Evolutionary conservation across 2,113 vertebrate genomes (phyloP).

Genomic region (Hoplias malabaricus): DNA sequence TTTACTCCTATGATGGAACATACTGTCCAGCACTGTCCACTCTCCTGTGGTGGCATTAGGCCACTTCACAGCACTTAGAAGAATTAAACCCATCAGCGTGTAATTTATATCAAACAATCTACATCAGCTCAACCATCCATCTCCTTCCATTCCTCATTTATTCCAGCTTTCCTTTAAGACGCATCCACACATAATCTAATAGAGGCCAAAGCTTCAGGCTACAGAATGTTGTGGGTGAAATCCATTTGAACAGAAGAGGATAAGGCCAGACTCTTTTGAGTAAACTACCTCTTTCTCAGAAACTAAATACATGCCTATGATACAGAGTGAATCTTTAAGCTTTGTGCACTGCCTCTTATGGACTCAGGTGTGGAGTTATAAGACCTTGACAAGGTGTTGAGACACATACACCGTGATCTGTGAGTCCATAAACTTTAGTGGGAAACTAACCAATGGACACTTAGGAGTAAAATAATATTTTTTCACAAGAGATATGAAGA

Average conservation of each 20-base stretch:
- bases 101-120: slow-evolving; percentile 69
- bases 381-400: too few relatives aligned
- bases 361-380: too few relatives aligned
- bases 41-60: not conserved
- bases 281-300: slow-evolving; percentile 60
- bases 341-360: too few relatives aligned
- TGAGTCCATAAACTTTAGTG: too few relatives aligned
- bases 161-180: slow-evolving; percentile 43
- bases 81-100: slow-evolving; percentile 69
- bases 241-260: slow-evolving; percentile 49
- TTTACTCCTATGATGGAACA: not conserved
- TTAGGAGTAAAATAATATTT: too few relatives aligned
- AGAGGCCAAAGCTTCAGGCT: slow-evolving; percentile 60
- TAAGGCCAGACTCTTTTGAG: slow-evolving; percentile 63
- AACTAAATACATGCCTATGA: too few relatives aligned
- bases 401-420: too few relatives aligned
- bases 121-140: slow-evolving; percentile 58
- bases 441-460: too few relatives aligned
- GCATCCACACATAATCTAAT: slow-evolving; percentile 61
- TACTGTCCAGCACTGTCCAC: not conserved
- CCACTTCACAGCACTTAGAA: slow-evolving; percentile 53
- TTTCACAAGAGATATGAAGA: too few relatives aligned
- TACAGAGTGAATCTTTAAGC: too few relatives aligned
- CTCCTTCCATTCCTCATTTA: not conserved
- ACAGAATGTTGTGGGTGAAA: slow-evolving; percentile 58